Conservation (phyloP, 1,140 invertebrate species). For the Panagrolaimus sp. region DNA sequence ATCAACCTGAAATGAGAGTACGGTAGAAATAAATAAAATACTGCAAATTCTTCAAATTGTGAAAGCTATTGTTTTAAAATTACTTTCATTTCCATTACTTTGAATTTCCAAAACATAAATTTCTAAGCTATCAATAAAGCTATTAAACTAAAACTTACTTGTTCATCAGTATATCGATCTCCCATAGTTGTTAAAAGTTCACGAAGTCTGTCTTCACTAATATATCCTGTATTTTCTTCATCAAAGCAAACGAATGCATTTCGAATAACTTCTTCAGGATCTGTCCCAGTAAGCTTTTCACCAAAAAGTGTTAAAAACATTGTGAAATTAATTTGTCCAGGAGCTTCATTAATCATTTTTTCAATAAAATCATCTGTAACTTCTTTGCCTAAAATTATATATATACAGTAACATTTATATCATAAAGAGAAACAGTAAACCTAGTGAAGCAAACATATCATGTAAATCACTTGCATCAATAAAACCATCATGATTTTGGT, state of each 20-base stretch:
- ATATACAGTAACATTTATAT: conserved; percentile 7
- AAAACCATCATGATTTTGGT: conserved; percentile 62
- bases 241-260: conserved; percentile 67
- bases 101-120: too few relatives aligned
- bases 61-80: too few relatives aligned
- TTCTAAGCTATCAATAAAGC: too few relatives aligned
- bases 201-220: conserved; percentile 83
- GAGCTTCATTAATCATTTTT: conserved; percentile 65
- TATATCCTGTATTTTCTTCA: conserved; percentile 64
- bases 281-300: conserved; percentile 65
- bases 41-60: too few relatives aligned
- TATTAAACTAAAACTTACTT: conserved; percentile 64
- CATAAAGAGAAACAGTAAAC: conserved; percentile 35
- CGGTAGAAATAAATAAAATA: conserved; percentile 5
- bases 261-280: conserved; percentile 65
- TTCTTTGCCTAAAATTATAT: conserved; percentile 61
- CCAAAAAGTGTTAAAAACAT: conserved; percentile 68
- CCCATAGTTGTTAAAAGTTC: conserved; percentile 94
- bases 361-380: conserved; percentile 64
- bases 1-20: conserved; percentile 70
- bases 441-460: conserved; percentile 61
- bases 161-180: conserved; percentile 87
- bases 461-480: conserved; percentile 60
- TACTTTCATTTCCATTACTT: too few relatives aligned
- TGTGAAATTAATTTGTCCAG: conserved; percentile 66